Conservation (phyloP, 2,113 vertebrate species). For the Pyxicephalus adspersus region DNA sequence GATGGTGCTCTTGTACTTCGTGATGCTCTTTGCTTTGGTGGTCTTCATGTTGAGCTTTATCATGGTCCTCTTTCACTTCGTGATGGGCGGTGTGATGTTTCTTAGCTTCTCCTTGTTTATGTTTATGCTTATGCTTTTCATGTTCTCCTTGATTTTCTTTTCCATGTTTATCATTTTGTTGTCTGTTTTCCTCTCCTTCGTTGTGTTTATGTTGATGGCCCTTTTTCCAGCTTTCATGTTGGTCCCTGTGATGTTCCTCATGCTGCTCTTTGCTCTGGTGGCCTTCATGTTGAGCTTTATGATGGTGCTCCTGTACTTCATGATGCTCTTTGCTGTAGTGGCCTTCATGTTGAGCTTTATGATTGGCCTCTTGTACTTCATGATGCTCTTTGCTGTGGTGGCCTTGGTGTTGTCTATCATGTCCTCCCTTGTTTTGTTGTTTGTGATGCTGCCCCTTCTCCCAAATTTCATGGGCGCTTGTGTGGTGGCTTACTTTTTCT, state of each 20-base stretch:
- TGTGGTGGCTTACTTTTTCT: not conserved
- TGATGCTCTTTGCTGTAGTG: not conserved
- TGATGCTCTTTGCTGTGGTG: not conserved
- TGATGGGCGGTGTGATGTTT: not conserved
- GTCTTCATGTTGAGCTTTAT: not conserved
- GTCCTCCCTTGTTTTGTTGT: too few relatives aligned
- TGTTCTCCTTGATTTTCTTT: not conserved
- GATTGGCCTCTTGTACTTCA: not conserved
- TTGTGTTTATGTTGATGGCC: too few relatives aligned
- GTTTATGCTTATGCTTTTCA: not conserved
- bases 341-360: not conserved
- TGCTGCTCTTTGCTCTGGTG: not conserved
- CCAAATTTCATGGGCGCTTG: too few relatives aligned
- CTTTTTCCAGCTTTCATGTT: not conserved
- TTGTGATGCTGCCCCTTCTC: too few relatives aligned
- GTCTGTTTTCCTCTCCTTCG: not conserved
- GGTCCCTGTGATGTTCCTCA: not conserved
- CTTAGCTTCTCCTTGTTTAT: not conserved
- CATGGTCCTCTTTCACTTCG: not conserved
- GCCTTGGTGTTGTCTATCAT: too few relatives aligned
- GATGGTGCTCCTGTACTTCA: not conserved
- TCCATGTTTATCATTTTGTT: not conserved
- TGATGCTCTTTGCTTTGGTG: not conserved
- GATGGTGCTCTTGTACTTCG: not conserved
- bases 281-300: not conserved